Percentiles rank a stretch among this genome's conserved stretches.
Conservation (phyloP, 2,888 invertebrate genomes). For the Herminia tarsipennalis region DNA sequence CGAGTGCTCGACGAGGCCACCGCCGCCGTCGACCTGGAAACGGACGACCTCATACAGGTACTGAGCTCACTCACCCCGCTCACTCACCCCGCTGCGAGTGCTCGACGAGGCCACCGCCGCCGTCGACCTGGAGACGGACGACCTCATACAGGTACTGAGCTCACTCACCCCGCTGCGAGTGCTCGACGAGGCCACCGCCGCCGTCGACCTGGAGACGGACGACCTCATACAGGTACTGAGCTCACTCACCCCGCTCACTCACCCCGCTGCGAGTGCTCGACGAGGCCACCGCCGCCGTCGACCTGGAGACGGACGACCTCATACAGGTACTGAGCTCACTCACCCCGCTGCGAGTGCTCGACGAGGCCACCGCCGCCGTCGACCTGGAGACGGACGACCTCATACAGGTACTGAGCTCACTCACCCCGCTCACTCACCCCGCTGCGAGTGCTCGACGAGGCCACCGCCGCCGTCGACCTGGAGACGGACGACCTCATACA, state of each 20-base stretch:
- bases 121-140: no score
- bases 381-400: conserved; percentile 96
- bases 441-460: not conserved
- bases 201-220: conserved; percentile 96
- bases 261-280: not conserved
- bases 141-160: no score
- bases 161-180: conserved; percentile 90
- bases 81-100: not conserved
- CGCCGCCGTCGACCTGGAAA: conserved; percentile 96
- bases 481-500: no score
- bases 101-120: no score
- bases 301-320: no score
- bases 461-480: no score
- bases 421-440: no score
- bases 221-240: conserved; percentile 90
- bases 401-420: conserved; percentile 86
- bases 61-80: not conserved
- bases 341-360: conserved; percentile 93
- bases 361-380: conserved; percentile 96
- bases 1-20: conserved; percentile 95
- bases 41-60: conserved; percentile 94
- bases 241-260: not conserved
- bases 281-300: no score
- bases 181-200: conserved; percentile 95
- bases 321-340: no score